phyloP scores from a whole-genome alignment of 2,797 vertebrate genomes.

The Syndactyla subalaris region DNA sequence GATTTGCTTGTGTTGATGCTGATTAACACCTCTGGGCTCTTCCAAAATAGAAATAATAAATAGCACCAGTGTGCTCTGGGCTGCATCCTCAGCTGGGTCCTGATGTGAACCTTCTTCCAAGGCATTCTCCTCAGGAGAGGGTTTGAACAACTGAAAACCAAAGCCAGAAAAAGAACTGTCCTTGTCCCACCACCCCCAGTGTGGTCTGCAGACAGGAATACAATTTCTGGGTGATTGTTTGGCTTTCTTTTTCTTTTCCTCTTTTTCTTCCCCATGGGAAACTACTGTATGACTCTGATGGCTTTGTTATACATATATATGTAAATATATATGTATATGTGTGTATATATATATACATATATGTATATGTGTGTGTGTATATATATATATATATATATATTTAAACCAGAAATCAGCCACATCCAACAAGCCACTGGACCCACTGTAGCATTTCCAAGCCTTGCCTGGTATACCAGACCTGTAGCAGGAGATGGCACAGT shows the following conservation, averaged over 20 bases:
- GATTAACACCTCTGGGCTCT: neutral
- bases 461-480: neutral
- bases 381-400: neutral
- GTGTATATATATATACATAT: neutral
- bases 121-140: neutral
- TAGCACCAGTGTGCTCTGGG: neutral
- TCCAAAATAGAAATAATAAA: neutral
- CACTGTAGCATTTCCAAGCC: neutral
- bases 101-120: neutral
- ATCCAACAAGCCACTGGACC: neutral
- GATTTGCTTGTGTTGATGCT: neutral
- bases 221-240: rapidly evolving
- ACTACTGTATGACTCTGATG: neutral
- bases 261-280: neutral
- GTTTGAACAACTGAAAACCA: neutral
- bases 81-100: neutral
- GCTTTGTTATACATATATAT: neutral
- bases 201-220: neutral
- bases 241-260: neutral
- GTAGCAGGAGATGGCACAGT: neutral
- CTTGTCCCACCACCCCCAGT: neutral
- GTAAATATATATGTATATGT: neutral
- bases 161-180: neutral
- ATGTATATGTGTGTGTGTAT: neutral
- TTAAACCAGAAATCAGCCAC: neutral